Evolutionary conservation across 2,113 vertebrate genomes (phyloP).

Genomic region (Phainopepla nitens): DNA sequence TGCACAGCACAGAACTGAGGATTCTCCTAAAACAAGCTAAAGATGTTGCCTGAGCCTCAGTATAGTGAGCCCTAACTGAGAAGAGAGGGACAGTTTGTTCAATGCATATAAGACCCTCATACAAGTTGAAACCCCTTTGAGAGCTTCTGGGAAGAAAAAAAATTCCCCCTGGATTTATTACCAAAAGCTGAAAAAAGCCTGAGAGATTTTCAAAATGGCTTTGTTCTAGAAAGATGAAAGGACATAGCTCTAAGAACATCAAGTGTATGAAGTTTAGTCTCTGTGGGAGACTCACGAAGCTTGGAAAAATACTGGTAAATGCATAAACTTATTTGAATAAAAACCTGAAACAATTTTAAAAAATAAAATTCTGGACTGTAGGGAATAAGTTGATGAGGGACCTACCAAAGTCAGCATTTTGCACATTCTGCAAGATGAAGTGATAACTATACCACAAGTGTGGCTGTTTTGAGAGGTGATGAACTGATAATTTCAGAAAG

Average conservation of each 20-base stretch:
- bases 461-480: not conserved
- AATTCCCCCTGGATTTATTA: conserved; percentile 41
- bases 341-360: conserved; percentile 6
- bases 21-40: not conserved
- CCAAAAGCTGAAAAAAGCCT: conserved; percentile 62
- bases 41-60: not conserved
- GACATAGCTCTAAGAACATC: conserved; percentile 42
- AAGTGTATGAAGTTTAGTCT: conserved; percentile 48
- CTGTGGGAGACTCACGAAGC: conserved; percentile 37
- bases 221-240: conserved; percentile 64
- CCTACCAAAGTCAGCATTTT: conserved; percentile 8
- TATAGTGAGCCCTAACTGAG: conserved; percentile 6
- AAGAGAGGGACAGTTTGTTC: conserved; percentile 38
- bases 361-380: not conserved
- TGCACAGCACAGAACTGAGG: not conserved
- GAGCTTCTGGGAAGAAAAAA: conserved; percentile 3
- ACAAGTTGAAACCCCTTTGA: conserved; percentile 9
- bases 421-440: not conserved
- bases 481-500: not conserved
- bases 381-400: conserved; percentile 8
- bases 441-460: not conserved
- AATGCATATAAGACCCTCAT: not conserved
- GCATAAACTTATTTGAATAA: conserved; percentile 49
- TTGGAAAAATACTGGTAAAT: conserved; percentile 30
- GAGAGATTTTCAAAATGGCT: conserved; percentile 62